These are phyloP conservation scores for Megaptera novaeangliae DNA, from an alignment of 2,113 vertebrate genomes.

Conservation along the genomic window DNA sequence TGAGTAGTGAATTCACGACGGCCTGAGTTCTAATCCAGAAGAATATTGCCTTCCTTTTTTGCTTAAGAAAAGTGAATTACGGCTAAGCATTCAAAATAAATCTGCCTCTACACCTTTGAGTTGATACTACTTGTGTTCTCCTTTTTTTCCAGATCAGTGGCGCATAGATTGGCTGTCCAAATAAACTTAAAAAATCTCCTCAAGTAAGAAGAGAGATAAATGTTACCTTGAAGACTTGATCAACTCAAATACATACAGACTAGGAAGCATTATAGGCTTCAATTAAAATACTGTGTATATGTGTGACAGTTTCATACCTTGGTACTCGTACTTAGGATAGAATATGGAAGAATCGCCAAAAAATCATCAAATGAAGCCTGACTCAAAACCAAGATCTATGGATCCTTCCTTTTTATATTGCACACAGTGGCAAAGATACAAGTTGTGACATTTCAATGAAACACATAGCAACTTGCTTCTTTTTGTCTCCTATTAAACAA, in stretches of 20 bases:
- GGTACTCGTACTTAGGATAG: background rate
- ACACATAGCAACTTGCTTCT: background rate
- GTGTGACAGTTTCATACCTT: background rate
- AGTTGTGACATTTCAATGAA: background rate
- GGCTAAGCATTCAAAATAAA: conserved; percentile 30
- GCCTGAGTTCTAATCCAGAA: background rate
- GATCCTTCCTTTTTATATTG: background rate
- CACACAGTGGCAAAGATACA: background rate
- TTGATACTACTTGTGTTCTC: background rate
- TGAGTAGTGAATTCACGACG: background rate
- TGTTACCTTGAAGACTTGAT: background rate
- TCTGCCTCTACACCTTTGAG: background rate
- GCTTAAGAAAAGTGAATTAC: conserved; percentile 27
- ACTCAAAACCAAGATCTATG: background rate
- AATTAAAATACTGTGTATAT: background rate
- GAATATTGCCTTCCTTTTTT: background rate
- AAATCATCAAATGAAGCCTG: background rate
- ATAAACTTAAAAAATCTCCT: background rate
- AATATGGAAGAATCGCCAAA: background rate
- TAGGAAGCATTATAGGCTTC: background rate
- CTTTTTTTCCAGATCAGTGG: background rate
- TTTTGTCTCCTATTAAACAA: background rate
- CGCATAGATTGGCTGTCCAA: background rate
- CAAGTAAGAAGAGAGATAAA: background rate
- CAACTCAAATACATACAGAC: background rate